phyloP scores from a whole-genome alignment of 2,797 vertebrate species.

The Macrochelys suwanniensis region DNA sequence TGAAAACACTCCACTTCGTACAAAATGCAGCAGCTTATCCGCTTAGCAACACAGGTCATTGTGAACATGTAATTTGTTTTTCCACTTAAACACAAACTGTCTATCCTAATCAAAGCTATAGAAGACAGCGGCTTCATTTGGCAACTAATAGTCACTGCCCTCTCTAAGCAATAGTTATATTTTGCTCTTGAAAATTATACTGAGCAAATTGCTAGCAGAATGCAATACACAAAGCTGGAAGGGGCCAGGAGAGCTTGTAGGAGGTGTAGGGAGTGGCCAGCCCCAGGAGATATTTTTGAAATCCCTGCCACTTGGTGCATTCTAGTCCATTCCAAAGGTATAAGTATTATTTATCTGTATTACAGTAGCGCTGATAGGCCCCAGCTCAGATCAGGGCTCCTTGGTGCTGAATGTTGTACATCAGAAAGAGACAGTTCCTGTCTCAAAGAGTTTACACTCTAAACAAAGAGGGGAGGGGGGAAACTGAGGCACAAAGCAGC shows the following conservation, averaged over 20 bases:
- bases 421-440: not conserved
- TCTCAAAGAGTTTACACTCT: not conserved
- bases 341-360: not conserved
- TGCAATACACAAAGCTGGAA: not conserved
- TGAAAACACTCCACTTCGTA: not conserved
- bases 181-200: too few species aligned
- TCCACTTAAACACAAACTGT: not conserved
- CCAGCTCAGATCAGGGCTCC: not conserved
- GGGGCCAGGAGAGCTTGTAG: not conserved
- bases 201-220: not conserved
- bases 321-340: not conserved
- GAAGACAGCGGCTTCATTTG: not conserved
- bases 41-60: not conserved
- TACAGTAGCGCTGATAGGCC: not conserved
- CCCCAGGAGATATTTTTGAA: not conserved
- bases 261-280: not conserved
- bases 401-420: not conserved
- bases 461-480: not conserved
- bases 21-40: not conserved
- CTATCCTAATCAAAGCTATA: not conserved
- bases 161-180: not conserved
- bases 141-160: not conserved
- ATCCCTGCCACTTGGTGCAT: not conserved
- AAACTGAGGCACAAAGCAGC: not conserved
- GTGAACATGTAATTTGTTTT: not conserved